Evolutionary conservation across 2,797 vertebrate genomes (phyloP).

Genomic region (Scleropages formosus): DNA sequence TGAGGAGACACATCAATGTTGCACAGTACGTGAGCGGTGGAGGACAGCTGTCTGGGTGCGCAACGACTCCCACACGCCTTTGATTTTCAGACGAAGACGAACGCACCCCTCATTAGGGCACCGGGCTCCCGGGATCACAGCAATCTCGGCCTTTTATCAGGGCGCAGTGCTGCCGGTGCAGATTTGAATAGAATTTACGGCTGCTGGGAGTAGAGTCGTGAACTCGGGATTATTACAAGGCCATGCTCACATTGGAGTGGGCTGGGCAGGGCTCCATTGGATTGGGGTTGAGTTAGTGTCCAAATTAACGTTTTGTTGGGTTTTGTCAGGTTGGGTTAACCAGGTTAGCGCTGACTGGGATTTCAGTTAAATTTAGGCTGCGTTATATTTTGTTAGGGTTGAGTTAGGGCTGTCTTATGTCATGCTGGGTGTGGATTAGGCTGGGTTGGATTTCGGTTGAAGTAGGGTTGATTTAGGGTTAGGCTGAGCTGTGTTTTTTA

Average conservation of each 20-base stretch:
- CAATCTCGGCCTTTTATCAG: conserved; percentile 34
- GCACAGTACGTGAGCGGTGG: neutral
- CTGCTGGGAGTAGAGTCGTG: conserved; percentile 25
- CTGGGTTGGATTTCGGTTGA: no score
- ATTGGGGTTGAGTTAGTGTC: conserved; percentile 21
- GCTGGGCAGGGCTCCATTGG: no score
- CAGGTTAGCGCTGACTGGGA: no score
- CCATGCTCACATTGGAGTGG: neutral
- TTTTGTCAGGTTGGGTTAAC: no score
- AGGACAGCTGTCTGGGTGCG: neutral
- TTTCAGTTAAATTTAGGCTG: no score
- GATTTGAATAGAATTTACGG: conserved; percentile 35
- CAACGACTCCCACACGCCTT: neutral
- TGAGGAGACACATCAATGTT: neutral
- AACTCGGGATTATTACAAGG: conserved; percentile 29
- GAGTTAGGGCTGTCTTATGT: no score
- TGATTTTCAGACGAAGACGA: conserved; percentile 14
- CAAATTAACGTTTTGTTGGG: neutral
- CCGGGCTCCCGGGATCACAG: conserved; percentile 19
- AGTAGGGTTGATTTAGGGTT: no score
- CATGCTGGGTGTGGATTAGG: no score
- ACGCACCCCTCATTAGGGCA: conserved; percentile 27
- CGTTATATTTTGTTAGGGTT: no score
- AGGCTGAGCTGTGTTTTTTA: no score
- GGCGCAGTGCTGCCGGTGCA: conserved; percentile 1